Percentiles rank a stretch among this genome's conserved stretches.
Evolutionary conservation across 2,888 invertebrate species (phyloP).

Genomic region (Lomographa bimaculata): DNA sequence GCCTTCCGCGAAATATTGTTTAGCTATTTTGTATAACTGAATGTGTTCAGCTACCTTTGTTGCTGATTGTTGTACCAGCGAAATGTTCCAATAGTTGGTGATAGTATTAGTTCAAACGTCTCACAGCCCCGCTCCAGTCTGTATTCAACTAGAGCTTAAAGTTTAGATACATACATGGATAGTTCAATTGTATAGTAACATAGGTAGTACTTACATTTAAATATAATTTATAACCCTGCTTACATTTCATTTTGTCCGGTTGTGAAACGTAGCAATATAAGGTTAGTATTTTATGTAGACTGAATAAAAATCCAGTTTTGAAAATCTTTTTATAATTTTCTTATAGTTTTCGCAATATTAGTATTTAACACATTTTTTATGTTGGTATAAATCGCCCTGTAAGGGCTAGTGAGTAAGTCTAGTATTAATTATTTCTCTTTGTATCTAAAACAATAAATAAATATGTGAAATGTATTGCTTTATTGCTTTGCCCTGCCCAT

Average conservation of each 20-base stretch:
- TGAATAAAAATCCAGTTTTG: slow-evolving; percentile 17
- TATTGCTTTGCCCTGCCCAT: no score
- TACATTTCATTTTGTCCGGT: slow-evolving; percentile 41
- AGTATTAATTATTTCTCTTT: slow-evolving; percentile 48
- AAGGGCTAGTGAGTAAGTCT: slow-evolving; percentile 46
- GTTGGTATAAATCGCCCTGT: slow-evolving; percentile 36
- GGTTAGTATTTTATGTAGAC: slow-evolving; percentile 9
- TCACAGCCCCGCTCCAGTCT: no score
- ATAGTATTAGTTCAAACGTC: no score
- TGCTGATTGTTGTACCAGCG: no score
- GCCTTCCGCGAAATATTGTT: no score
- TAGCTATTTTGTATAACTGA: no score
- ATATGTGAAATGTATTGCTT: slow-evolving; percentile 12
- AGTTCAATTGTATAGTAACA: no score
- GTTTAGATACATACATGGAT: no score
- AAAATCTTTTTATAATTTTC: slow-evolving; percentile 6
- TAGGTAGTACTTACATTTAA: no score
- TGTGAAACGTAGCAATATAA: slow-evolving; percentile 54
- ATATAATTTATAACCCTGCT: background rate
- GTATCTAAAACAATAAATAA: slow-evolving; percentile 43
- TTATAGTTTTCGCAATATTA: slow-evolving; percentile 4
- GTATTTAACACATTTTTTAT: slow-evolving; percentile 8
- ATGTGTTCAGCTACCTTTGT: no score
- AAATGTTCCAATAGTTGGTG: no score
- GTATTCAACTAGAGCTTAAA: no score